phyloP scores from a whole-genome alignment of 64 coral and sea anemone genomes.

The Catalaphyllia jardinei region DNA sequence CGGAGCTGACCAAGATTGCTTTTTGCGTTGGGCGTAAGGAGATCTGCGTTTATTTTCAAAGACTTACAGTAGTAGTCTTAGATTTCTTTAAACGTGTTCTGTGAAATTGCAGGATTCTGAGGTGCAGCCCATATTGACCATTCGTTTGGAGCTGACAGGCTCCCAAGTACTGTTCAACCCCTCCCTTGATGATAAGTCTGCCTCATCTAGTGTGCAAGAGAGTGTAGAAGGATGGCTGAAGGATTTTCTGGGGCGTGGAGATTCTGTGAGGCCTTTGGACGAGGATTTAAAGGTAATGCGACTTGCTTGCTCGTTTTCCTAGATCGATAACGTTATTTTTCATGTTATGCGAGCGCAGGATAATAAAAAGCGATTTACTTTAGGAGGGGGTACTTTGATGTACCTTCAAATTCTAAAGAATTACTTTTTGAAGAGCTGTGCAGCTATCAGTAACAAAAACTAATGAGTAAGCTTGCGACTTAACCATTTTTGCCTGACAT shows the following conservation, averaged over 20 bases:
- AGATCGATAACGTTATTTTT: too few relatives aligned
- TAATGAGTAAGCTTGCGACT: too few relatives aligned
- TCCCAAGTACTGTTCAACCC: constrained; percentile 93
- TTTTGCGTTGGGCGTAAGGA: too few relatives aligned
- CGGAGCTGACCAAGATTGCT: too few relatives aligned
- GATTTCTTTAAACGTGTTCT: background rate
- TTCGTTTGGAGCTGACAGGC: constrained; percentile 91
- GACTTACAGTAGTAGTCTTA: background rate
- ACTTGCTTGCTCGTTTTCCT: background rate
- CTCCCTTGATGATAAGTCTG: constrained; percentile 78
- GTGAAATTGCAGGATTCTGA: constrained; percentile 51
- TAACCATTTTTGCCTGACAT: too few relatives aligned
- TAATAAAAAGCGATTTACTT: too few relatives aligned
- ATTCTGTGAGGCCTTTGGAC: constrained; percentile 76
- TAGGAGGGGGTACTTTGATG: too few relatives aligned
- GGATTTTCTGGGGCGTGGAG: constrained; percentile 84
- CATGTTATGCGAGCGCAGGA: too few relatives aligned
- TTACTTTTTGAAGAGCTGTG: too few relatives aligned
- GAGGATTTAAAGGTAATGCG: constrained; percentile 50
- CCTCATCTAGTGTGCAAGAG: constrained; percentile 86
- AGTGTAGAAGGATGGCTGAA: constrained; percentile 68
- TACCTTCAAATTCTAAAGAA: too few relatives aligned
- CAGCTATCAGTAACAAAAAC: too few relatives aligned
- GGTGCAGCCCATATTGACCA: constrained; percentile 67
- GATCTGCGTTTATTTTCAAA: background rate